A percentile compares a stretch with the other conserved stretches of the same genome.
Conservation (phyloP, 2,797 vertebrate species). For the Parauchenoglanis ngamensis region DNA sequence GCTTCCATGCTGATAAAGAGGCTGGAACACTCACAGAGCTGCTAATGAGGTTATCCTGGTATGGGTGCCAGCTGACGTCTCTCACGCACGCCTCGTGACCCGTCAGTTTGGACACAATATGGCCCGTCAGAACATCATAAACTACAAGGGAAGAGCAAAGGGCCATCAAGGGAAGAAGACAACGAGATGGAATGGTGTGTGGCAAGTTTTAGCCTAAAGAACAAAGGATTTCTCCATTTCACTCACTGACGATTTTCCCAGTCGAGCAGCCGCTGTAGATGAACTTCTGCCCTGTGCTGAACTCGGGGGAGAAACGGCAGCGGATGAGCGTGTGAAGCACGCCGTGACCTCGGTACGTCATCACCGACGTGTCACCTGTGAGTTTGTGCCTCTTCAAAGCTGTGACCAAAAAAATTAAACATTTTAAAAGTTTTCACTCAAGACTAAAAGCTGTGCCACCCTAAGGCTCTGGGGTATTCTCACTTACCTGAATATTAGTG, state of each 20-base stretch:
- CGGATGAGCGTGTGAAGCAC: conserved; percentile 91
- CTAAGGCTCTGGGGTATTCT: not conserved
- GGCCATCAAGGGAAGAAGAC: not conserved
- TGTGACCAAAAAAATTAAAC: conserved; percentile 45
- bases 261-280: conserved; percentile 92
- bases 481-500: not conserved
- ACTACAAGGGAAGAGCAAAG: conserved; percentile 67
- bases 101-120: conserved; percentile 80
- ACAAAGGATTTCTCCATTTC: not conserved
- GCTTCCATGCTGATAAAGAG: not conserved
- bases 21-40: conserved; percentile 82
- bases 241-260: conserved; percentile 86
- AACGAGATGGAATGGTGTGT: not conserved
- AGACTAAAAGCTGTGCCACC: not conserved
- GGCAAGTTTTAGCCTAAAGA: too few relatives aligned
- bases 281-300: conserved; percentile 87
- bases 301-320: conserved; percentile 87
- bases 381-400: conserved; percentile 86
- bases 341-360: conserved; percentile 91
- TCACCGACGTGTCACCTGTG: conserved; percentile 88
- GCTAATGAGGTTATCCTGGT: conserved; percentile 87
- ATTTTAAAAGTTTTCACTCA: not conserved
- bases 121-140: conserved; percentile 85
- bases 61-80: conserved; percentile 90
- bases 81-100: conserved; percentile 89